These are phyloP conservation scores for Ferdinandea cuprea DNA, from an alignment of 2,888 invertebrate species.

Conservation along the genomic window DNA sequence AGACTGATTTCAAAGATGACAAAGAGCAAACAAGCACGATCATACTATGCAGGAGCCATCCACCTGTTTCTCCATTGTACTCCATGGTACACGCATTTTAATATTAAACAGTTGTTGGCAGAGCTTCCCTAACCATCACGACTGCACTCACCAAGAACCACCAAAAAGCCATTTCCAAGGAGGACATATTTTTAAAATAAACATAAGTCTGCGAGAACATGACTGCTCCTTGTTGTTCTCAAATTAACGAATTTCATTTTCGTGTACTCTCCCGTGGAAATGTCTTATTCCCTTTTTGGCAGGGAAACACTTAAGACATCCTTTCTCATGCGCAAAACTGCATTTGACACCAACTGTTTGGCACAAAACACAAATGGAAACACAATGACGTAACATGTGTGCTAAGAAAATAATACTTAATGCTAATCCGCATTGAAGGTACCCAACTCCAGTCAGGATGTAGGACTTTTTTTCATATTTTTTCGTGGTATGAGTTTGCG, in stretches of 20 bases:
- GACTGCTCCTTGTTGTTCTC: slow-evolving; percentile 22
- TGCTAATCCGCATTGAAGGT: slow-evolving; percentile 13
- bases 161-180: not conserved
- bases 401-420: slow-evolving; percentile 18
- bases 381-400: slow-evolving; percentile 2
- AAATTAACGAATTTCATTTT: slow-evolving; percentile 44
- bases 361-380: not conserved
- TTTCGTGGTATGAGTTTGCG: not conserved
- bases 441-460: not conserved
- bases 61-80: too few species aligned
- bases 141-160: not conserved
- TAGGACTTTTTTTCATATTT: not conserved
- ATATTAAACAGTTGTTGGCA: not conserved
- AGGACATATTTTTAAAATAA: slow-evolving; percentile 48
- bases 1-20: too few species aligned
- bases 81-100: too few species aligned
- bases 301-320: slow-evolving; percentile 11
- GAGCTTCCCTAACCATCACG: not conserved
- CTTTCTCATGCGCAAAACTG: slow-evolving; percentile 22
- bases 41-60: too few species aligned
- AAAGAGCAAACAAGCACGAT: too few species aligned
- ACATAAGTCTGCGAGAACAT: slow-evolving; percentile 33
- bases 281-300: slow-evolving; percentile 4
- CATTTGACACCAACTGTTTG: slow-evolving; percentile 28
- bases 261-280: not conserved